phyloP scores from a whole-genome alignment of 2,797 vertebrate species.

The Clarias fuscus region DNA sequence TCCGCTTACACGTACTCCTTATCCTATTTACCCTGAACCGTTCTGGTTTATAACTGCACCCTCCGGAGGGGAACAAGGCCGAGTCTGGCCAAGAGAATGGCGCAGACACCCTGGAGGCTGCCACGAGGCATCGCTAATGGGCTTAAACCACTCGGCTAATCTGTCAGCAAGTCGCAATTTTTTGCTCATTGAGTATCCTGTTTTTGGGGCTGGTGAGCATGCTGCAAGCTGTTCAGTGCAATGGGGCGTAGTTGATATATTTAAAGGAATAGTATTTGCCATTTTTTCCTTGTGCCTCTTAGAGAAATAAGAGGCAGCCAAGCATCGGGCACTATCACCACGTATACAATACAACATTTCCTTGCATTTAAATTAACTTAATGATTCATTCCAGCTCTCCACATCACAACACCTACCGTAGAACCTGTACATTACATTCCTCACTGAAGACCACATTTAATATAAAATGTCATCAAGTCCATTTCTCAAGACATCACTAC shows the following conservation, averaged over 20 bases:
- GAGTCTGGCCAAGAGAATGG: constrained; percentile 56
- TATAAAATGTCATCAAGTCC: not conserved
- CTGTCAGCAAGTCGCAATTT: constrained; percentile 66
- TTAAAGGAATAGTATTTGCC: constrained; percentile 36
- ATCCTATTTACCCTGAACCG: constrained; percentile 67
- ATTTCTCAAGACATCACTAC: not conserved
- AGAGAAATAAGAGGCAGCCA: not conserved
- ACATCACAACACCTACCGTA: not conserved
- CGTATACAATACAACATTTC: not conserved
- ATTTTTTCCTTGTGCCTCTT: not conserved
- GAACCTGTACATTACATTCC: not conserved
- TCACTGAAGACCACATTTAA: not conserved
- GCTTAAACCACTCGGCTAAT: constrained; percentile 67
- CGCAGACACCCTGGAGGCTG: constrained; percentile 50
- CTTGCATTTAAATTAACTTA: not conserved
- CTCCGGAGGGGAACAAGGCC: constrained; percentile 34
- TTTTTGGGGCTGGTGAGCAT: constrained; percentile 45
- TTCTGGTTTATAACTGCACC: constrained; percentile 51
- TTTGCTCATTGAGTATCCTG: constrained; percentile 47
- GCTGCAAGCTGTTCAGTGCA: constrained; percentile 32
- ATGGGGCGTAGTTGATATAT: constrained; percentile 34
- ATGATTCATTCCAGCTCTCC: not conserved
- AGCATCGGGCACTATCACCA: not conserved
- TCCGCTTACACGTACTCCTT: constrained; percentile 56
- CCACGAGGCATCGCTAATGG: constrained; percentile 65